These are phyloP conservation scores for Epicauta chinensis DNA, from an alignment of 1,140 invertebrate species.

Conservation along the genomic window DNA sequence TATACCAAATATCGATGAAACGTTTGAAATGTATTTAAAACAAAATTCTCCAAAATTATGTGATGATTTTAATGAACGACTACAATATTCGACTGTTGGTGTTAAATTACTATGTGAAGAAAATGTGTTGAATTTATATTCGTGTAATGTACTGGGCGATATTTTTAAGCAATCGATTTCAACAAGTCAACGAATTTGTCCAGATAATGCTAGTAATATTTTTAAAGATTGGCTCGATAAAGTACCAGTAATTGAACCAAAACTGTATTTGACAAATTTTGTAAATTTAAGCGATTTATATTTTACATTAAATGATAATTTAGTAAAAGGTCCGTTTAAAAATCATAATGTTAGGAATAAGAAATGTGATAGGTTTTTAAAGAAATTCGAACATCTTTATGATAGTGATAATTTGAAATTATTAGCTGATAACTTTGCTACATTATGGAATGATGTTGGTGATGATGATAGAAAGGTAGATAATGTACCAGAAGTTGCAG, in stretches of 20 bases:
- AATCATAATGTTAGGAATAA: neutral
- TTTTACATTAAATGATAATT: neutral
- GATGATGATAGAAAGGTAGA: conserved; percentile 1
- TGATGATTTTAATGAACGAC: neutral
- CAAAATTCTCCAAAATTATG: neutral
- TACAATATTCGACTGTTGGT: neutral
- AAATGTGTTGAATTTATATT: conserved; percentile 3
- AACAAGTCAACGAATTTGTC: neutral
- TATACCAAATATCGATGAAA: conserved; percentile 5
- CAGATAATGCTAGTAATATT: neutral
- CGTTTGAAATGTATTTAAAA: neutral
- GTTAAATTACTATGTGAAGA: conserved; percentile 5
- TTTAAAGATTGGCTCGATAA: conserved; percentile 2
- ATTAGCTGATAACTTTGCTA: neutral
- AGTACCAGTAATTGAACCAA: neutral
- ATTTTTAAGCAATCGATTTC: conserved; percentile 5
- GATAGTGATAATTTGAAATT: neutral
- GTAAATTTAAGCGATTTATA: neutral
- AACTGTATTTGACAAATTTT: conserved; percentile 2
- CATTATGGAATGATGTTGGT: conserved; percentile 5
- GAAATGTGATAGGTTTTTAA: conserved; percentile 1
- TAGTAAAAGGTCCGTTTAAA: neutral
- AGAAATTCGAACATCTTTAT: conserved; percentile 1
- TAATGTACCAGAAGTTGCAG: conserved; percentile 4
- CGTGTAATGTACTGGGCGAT: neutral